Evolutionary conservation across 35 echinoderm and acorn worm species (phyloP).

Genomic region (Ophioderma brevispina): DNA sequence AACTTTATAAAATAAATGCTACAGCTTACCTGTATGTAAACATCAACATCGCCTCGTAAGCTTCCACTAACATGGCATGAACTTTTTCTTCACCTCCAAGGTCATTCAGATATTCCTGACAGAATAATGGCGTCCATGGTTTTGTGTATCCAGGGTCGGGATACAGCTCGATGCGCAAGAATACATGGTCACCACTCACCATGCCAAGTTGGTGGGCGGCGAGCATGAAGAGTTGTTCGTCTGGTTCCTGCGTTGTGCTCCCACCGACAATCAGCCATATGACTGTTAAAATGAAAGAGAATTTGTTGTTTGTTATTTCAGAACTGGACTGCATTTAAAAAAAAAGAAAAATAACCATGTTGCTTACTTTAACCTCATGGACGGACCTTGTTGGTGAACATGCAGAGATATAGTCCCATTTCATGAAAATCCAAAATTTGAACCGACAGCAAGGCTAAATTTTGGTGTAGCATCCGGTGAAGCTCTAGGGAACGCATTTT

Average conservation of each 20-base stretch:
- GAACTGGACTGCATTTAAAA: neutral
- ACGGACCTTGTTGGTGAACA: too few relatives aligned
- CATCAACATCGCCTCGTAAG: conserved; percentile 60
- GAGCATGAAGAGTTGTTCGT: conserved; percentile 76
- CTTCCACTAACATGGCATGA: conserved; percentile 35
- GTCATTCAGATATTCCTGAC: neutral
- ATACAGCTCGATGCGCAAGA: conserved; percentile 69
- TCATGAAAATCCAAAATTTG: too few relatives aligned
- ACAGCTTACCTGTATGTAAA: conserved; percentile 83
- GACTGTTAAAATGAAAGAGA: conserved; percentile 27
- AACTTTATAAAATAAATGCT: too few relatives aligned
- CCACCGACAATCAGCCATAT: conserved; percentile 88
- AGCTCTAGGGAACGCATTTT: too few relatives aligned
- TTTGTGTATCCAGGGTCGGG: conserved; percentile 62
- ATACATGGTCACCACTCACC: conserved; percentile 64
- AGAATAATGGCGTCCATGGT: conserved; percentile 51
- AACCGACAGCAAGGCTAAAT: too few relatives aligned
- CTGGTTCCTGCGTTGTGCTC: conserved; percentile 51
- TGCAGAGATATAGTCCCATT: too few relatives aligned
- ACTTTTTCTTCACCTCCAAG: neutral
- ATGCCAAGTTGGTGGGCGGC: conserved; percentile 65
- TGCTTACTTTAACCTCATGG: neutral
- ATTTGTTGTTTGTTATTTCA: too few relatives aligned
- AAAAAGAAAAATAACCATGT: neutral
- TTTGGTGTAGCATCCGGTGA: too few relatives aligned